phyloP scores from a whole-genome alignment of 1,140 invertebrate species.

The Episyrphus balteatus region DNA sequence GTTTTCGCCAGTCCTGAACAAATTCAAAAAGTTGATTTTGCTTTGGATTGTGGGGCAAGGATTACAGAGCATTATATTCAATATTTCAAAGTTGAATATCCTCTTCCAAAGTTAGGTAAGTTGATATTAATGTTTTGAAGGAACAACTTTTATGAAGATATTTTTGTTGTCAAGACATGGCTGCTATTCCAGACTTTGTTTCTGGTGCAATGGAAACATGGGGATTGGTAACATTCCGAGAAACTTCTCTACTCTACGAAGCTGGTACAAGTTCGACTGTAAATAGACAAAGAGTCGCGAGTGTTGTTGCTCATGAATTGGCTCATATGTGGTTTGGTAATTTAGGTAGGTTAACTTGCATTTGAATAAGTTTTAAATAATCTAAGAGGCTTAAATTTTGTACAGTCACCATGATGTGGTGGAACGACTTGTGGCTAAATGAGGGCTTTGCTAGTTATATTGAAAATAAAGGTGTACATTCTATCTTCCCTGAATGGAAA shows the following conservation, averaged over 20 bases:
- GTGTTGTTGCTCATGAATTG: constrained; percentile 82
- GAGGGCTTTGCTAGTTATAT: constrained; percentile 87
- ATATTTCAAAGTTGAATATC: constrained; percentile 79
- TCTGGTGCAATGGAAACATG: constrained; percentile 95
- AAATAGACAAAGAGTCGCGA: constrained; percentile 67
- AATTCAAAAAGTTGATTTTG: constrained; percentile 67
- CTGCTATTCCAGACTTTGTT: constrained; percentile 87
- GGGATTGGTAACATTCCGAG: constrained; percentile 75
- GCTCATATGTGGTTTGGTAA: constrained; percentile 92
- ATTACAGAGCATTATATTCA: constrained; percentile 79
- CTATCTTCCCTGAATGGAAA: constrained; percentile 67
- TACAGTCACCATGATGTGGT: constrained; percentile 84
- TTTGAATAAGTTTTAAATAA: constrained; percentile 16
- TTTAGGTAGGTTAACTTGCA: constrained; percentile 45
- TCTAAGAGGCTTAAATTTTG: constrained; percentile 10
- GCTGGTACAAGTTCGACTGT: constrained; percentile 50
- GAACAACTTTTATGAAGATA: not conserved
- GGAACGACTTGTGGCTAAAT: constrained; percentile 90
- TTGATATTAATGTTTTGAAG: not conserved
- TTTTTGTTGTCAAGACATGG: constrained; percentile 55
- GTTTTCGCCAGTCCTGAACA: constrained; percentile 66
- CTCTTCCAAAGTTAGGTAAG: constrained; percentile 65
- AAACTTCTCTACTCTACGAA: constrained; percentile 71
- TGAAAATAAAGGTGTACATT: constrained; percentile 63
- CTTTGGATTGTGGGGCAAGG: constrained; percentile 64